A percentile compares a stretch with the other conserved stretches of the same genome.
phyloP scores from a whole-genome alignment of 2,113 vertebrate species.

The Rhinolophus sinicus region DNA sequence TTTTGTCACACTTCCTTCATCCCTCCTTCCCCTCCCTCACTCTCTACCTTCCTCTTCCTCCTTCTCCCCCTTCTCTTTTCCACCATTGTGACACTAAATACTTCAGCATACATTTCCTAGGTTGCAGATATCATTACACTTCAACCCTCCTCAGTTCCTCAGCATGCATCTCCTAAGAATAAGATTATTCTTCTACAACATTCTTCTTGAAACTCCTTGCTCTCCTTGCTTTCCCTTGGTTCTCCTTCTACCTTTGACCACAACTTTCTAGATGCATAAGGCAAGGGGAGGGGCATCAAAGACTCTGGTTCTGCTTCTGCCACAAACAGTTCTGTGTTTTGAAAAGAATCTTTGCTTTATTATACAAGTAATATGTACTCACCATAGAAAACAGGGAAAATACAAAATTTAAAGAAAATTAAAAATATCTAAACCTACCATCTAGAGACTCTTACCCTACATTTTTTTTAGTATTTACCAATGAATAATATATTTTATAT shows the following conservation, averaged over 20 bases:
- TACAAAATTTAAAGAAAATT: slow-evolving; percentile 28
- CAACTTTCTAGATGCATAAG: not conserved
- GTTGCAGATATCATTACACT: not conserved
- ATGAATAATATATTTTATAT: slow-evolving; percentile 3
- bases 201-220: not conserved
- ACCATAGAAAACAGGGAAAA: slow-evolving; percentile 27
- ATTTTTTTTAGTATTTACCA: not conserved
- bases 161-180: not conserved
- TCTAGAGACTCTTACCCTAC: not conserved
- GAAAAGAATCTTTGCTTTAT: slow-evolving; percentile 31
- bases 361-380: slow-evolving; percentile 25
- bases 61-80: not conserved
- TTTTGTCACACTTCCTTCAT: not conserved
- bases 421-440: not conserved
- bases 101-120: not conserved
- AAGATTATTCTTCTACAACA: not conserved
- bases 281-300: not conserved
- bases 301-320: not conserved
- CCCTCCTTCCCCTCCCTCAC: not conserved
- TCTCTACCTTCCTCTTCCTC: not conserved
- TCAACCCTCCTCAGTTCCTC: not conserved
- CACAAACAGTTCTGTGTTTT: not conserved
- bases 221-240: not conserved
- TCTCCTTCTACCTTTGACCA: not conserved
- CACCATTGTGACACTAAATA: not conserved